These are phyloP conservation scores for Ectobius pallidus DNA, from an alignment of 2,888 invertebrate species.

Conservation along the genomic window DNA sequence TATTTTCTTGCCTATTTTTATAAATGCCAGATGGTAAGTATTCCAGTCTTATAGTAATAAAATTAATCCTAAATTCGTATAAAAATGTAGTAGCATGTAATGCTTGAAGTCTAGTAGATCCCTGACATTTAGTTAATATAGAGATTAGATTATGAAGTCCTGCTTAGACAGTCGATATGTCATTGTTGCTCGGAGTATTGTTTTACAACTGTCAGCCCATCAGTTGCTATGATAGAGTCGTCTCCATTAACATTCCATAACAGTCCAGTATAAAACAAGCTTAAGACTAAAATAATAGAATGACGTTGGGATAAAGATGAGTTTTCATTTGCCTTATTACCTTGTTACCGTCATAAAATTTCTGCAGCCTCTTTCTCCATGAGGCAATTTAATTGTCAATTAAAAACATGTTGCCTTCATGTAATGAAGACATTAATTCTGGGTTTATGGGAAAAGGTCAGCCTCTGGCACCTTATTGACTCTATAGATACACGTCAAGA, in stretches of 20 bases:
- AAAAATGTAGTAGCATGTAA: too few species aligned
- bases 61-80: too few species aligned
- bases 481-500: too few species aligned
- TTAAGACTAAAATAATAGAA: not conserved
- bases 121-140: too few species aligned
- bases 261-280: constrained; percentile 4
- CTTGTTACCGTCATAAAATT: constrained; percentile 19
- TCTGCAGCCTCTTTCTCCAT: not conserved
- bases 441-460: not conserved
- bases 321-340: constrained; percentile 3
- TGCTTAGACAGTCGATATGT: too few species aligned
- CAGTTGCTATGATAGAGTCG: constrained; percentile 20
- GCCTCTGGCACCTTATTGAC: too few species aligned
- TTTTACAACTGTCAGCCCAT: not conserved
- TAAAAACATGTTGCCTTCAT: constrained; percentile 10
- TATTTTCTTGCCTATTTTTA: too few species aligned
- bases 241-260: constrained; percentile 30
- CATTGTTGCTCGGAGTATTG: not conserved
- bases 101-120: too few species aligned
- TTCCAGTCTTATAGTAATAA: too few species aligned
- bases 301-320: constrained; percentile 1
- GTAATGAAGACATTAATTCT: constrained; percentile 24
- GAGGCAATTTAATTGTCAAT: constrained; percentile 12
- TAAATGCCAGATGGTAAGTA: too few species aligned
- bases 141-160: too few species aligned